Conservation (phyloP, 2,113 vertebrate genomes). For the Poeciliopsis retropinna region DNA sequence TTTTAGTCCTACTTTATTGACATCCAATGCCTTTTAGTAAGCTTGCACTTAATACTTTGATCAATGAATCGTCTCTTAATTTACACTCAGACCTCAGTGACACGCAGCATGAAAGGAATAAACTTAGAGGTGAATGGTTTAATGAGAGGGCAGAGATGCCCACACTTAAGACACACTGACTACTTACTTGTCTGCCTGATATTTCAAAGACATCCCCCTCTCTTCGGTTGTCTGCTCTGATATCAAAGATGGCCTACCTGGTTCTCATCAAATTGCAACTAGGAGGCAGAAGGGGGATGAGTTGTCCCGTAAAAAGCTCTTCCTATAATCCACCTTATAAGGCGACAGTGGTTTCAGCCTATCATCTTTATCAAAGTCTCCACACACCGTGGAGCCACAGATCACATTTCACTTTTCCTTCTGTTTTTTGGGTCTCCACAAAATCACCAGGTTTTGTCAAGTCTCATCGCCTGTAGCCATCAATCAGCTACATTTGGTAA, state of each 20-base stretch:
- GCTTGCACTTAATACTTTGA: conserved; percentile 54
- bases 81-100: conserved; percentile 36
- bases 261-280: conserved; percentile 34
- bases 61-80: conserved; percentile 35
- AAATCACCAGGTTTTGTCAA: conserved; percentile 26
- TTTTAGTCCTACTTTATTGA: conserved; percentile 29
- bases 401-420: conserved; percentile 45
- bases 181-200: conserved; percentile 42
- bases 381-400: conserved; percentile 13
- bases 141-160: conserved; percentile 62
- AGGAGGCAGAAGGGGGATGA: conserved; percentile 5
- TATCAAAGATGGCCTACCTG: conserved; percentile 44
- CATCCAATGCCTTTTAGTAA: conserved; percentile 53
- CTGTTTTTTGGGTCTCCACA: conserved; percentile 32
- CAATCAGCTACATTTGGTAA: conserved; percentile 18
- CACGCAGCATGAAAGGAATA: conserved; percentile 4
- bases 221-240: conserved; percentile 21
- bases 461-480: conserved; percentile 40
- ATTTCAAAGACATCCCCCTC: conserved; percentile 49
- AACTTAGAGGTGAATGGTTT: conserved; percentile 51
- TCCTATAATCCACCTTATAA: conserved; percentile 43
- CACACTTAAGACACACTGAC: conserved; percentile 5
- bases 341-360: conserved; percentile 19
- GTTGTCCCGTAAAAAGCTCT: conserved; percentile 13
- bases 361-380: conserved; percentile 51